Evolutionary conservation across 2,113 vertebrate genomes (phyloP).

Genomic region (Pteropus alecto): DNA sequence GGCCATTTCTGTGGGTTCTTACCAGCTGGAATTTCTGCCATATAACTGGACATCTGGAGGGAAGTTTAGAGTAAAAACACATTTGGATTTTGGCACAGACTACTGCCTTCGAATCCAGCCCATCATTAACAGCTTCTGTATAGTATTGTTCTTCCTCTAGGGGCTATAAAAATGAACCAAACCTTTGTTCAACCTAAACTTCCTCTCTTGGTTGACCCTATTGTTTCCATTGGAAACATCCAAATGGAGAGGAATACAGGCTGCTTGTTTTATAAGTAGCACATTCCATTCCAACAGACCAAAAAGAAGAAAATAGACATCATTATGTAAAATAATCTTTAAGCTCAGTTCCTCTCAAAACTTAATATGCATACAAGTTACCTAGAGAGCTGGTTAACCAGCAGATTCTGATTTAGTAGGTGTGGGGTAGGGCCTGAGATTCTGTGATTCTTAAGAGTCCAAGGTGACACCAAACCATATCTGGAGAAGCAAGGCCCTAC

Average conservation of each 20-base stretch:
- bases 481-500: not conserved
- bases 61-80: slow-evolving; percentile 83
- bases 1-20: slow-evolving; percentile 66
- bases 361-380: not conserved
- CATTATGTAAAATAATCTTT: not conserved
- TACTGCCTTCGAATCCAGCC: slow-evolving; percentile 77
- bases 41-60: slow-evolving; percentile 83
- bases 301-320: slow-evolving; percentile 16
- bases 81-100: slow-evolving; percentile 83
- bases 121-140: slow-evolving; percentile 88
- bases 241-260: slow-evolving; percentile 27
- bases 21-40: slow-evolving; percentile 78
- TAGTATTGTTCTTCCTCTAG: slow-evolving; percentile 81
- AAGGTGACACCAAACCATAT: not conserved
- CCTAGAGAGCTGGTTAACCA: not conserved
- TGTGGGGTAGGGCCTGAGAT: not conserved
- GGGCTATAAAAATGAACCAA: slow-evolving; percentile 83
- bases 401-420: not conserved
- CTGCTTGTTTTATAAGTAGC: slow-evolving; percentile 64
- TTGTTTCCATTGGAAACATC: slow-evolving; percentile 77
- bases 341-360: not conserved
- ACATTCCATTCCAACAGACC: slow-evolving; percentile 65
- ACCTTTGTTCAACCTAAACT: slow-evolving; percentile 84
- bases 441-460: not conserved
- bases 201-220: slow-evolving; percentile 78